These are phyloP conservation scores for Cairina moschata DNA, from an alignment of 2,113 vertebrate genomes.

Conservation along the genomic window DNA sequence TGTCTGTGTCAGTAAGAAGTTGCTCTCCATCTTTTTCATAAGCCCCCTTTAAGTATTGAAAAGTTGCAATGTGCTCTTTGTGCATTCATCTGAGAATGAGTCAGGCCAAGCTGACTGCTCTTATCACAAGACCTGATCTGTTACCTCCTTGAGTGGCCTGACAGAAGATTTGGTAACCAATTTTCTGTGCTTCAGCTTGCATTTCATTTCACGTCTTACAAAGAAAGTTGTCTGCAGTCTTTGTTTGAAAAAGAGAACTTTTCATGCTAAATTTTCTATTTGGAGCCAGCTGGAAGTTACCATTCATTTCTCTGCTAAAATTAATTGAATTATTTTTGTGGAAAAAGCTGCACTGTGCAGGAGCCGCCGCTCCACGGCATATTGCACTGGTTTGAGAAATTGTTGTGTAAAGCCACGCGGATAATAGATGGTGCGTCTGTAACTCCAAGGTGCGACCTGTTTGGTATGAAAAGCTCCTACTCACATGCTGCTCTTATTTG, in stretches of 20 bases:
- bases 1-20: no score
- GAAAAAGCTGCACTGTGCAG: not conserved
- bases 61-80: no score
- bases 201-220: not conserved
- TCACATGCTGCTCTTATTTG: not conserved
- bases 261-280: not conserved
- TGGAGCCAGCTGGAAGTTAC: not conserved
- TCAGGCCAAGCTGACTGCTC: not conserved
- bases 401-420: rapidly evolving
- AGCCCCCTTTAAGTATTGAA: no score
- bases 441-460: not conserved
- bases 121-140: not conserved
- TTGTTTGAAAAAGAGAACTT: not conserved
- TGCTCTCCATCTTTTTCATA: no score
- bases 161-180: not conserved
- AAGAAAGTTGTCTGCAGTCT: rapidly evolving
- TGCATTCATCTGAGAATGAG: not conserved
- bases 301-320: not conserved
- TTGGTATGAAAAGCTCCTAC: not conserved
- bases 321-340: not conserved
- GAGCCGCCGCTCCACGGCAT: not conserved
- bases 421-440: not conserved
- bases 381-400: not conserved
- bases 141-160: not conserved
- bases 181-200: not conserved